Evolutionary conservation across 2,797 vertebrate species (phyloP), one percentile per base, ranked within the genome.

Genomic region (Rachycentron canadum): DNA sequence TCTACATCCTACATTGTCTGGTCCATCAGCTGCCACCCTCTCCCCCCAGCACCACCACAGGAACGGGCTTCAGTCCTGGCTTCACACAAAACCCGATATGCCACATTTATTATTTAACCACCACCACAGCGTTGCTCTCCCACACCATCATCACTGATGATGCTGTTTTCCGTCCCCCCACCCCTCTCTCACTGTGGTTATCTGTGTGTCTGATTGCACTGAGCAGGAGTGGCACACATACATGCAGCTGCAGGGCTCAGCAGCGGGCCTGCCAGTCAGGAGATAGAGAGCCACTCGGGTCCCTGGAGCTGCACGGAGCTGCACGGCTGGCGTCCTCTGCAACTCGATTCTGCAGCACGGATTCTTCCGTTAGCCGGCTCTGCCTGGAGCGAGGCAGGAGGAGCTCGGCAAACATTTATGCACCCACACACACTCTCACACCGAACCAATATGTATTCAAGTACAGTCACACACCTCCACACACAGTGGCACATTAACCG

Each of bases 41-140:
- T 76, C 72, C 67, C 76, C 72, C 84, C 72, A 50, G 73, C 78
- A 73, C 62, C 82, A 81, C 73, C 69, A 53, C 90, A 90, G 91
- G 89, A 91, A 85, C 73, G 71, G 88, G 90, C 87, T 85, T 82
- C 80, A 87, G 88, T 88, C 88, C 86, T 82, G 87, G 89, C 94
- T 93, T 93, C 92, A 91, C 88, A 91, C 87, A 94, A 93, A 95
- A 95, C 92, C 90, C 79, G 91, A 95, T 95, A 94, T 82, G 89
- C 87, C 88, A 91, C 94, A 95, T 95, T 93, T 94, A 95, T 96
- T 95, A 96, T 95, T 95, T 95, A 96, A 89, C 92, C 92, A 86
- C 93, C 93, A 89, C 93, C 93, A 94, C 91, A 45, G 80, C 92
- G 83, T 88, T 73, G 86, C 88, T 90, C 92, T 93, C 92, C 91